Evolutionary conservation across 2,113 vertebrate species (phyloP), one percentile per base, ranked within the genome.

Genomic region (Eurystomus gularis): DNA sequence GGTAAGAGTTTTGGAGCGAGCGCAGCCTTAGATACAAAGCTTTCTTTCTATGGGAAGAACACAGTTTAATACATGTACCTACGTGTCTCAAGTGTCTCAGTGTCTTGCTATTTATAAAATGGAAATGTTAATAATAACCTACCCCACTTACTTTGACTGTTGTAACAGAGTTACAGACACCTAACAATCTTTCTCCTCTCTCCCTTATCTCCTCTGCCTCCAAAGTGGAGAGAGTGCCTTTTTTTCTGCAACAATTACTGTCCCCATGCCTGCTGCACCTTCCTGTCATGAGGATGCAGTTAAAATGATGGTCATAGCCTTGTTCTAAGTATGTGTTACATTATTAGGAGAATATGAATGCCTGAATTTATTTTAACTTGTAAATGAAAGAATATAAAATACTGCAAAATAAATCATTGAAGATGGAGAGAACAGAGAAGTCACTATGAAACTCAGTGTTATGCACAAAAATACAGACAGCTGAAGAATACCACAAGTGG

Each of bases 361-460:
- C 13, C 26, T n/a, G 52, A 61, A 57, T 6, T 60, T 87, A 61
- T 69, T 93, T 79, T 60, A 93, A 75, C 65, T 89, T 94, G 65
- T 31, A 92, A 86, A 88, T 48, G 15, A 84, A 21, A 51, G 8
- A 57, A 64, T n/a, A 89, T 46, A 70, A 78, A 89, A 70, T 65
- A 61, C 84, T 78, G 58, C 33, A 60, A 78, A 94, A 81, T 54
- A 23, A 78, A 87, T 76, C 68, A 65, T 14, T 15, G 35, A 91
- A 65, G 62, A 60, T 28, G 14, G 24, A 73, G 20, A 51, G 35
- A 57, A 85, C 80, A 60, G 77, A 60, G 77, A n/a, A 86, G 42
- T 82, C 61, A 35, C 61, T 55, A 13, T 16, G 20, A 85, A 93
- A 39, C 60, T 88, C 61, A 51, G 13, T n/a, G 52, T 49, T 58